Evolutionary conservation across 2,797 vertebrate genomes (phyloP), one percentile per base, ranked within the genome.

Genomic region (Crenuchus spilurus): DNA sequence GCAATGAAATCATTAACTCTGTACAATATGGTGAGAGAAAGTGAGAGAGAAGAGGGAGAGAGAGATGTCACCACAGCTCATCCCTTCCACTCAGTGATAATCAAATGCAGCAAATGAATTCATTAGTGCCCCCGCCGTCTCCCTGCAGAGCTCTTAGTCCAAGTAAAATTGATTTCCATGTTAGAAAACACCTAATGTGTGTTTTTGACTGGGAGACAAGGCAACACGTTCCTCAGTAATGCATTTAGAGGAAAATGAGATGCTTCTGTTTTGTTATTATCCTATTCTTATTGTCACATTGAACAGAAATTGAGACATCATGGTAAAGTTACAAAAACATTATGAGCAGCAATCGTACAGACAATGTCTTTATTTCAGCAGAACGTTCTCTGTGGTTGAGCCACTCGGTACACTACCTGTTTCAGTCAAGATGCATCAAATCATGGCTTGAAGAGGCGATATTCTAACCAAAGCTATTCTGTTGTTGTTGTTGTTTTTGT

Each of bases 31-130:
- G 52, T 72, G 69, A 80, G 55, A 33, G 51, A 63, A 49, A 37
- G 42, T 14, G 22, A 66, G 67, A 46, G 39, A 26, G 26, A 69
- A 42, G 14, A 28, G 61, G 2, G 3, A 35, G 46, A 64, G 61
- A 49, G 30, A 31, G 31, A 70, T 63, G 35, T 44, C 31, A 42
- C 39, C 54, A 51, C 22, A 18, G 48, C 42, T 64, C 44, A 54
- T 63, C 30, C 3, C 10, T 42, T 39, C 54, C 41, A 46, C 54
- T 66, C 62, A 54, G 35, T 41, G 46, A 71, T 69, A 79, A 82
- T 76, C 67, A 78, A 75, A 72, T 75, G 52, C 63, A 65, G 65
- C 20, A 74, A 81, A 62, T 37, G 22, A 74, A 79, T 73, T 68
- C 37, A 80, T 82, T 80, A 74, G 52, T 70, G 54, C 67, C 71